Evolutionary conservation across 1,140 invertebrate genomes (phyloP), one percentile per base, ranked within the genome.

Genomic region (Drusus annulatus): DNA sequence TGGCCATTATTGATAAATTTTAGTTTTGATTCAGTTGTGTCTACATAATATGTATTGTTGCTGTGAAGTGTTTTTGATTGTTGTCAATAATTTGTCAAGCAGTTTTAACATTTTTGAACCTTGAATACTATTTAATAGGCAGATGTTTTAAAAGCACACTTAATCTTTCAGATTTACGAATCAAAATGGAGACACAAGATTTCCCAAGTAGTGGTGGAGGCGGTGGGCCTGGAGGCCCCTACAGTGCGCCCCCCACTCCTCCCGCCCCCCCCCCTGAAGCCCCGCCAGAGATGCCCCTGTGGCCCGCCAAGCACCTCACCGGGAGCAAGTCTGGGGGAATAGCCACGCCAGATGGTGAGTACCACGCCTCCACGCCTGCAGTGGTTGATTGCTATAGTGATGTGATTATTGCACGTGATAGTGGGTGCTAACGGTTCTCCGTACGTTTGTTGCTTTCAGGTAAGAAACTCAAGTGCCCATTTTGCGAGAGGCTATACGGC

Each of bases 381-480:
- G n/a, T n/a, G 19, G 1, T 16, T 19, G 19, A n/a, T 4, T 36
- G 31, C 5, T 36, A 36, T 6, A 36, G 31, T 36, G 8, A 7
- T 36, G 6, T 28, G 28, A 3, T 2, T 28, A 6, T 28, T 36
- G 31, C 8, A 17, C 16, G 19, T 56, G 54, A 56, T 56, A 17
- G n/a, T 56, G n/a, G 54, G 5, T 56, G 54, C 10, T 45, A 0
- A 45, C 0, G 4, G 25, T 36, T n/a, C n/a, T n/a, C n/a, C n/a
- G n/a, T n/a, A n/a, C 1, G 36, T 45, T 7, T 45, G 1, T 56
- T 52, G 62, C 16, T 73, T 89, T 0, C 89, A 96, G 95, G 95
- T 84, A 96, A 96, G 89, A 96, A 97, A 88, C 90, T 97, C 80
- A 96, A 97, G 89, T 97, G 96, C 89, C 94, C 96, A 85, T 97